A percentile compares a stretch with the other conserved stretches of the same genome.
Conservation (phyloP, 2,888 invertebrate species). For the Octodonta nipae region DNA sequence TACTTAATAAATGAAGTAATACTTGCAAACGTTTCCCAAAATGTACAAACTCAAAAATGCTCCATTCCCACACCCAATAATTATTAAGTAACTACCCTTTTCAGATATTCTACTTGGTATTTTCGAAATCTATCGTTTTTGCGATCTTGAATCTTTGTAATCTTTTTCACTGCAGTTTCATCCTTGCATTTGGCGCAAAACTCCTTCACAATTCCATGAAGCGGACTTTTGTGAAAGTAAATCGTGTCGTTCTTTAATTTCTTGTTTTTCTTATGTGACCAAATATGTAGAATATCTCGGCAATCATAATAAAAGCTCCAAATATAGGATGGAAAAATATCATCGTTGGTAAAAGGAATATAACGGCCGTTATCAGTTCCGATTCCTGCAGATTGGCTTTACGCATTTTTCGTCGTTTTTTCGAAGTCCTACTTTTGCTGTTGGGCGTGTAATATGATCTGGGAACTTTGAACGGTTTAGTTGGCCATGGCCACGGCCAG, state of each 20-base stretch:
- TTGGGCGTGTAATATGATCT: slow-evolving; percentile 14
- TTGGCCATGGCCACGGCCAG: slow-evolving; percentile 19
- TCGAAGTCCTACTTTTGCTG: too few species aligned
- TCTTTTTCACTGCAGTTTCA: slow-evolving; percentile 46
- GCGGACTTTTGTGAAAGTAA: slow-evolving; percentile 57
- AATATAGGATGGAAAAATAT: slow-evolving; percentile 44
- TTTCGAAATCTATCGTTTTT: slow-evolving; percentile 33
- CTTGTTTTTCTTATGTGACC: slow-evolving; percentile 56
- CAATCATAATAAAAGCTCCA: slow-evolving; percentile 38
- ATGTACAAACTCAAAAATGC: too few species aligned
- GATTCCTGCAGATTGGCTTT: slow-evolving; percentile 13
- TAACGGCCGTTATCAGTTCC: slow-evolving; percentile 23
- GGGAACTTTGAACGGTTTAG: slow-evolving; percentile 32
- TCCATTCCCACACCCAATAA: too few species aligned
- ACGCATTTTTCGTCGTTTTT: slow-evolving; percentile 2
- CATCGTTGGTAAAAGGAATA: slow-evolving; percentile 47
- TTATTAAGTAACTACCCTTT: slow-evolving; percentile 26
- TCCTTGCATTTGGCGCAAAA: slow-evolving; percentile 57
- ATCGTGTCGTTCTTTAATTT: slow-evolving; percentile 41
- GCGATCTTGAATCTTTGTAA: slow-evolving; percentile 52
- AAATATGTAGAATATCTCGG: slow-evolving; percentile 52
- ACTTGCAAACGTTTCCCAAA: too few species aligned
- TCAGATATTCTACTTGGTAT: slow-evolving; percentile 26
- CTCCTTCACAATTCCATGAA: slow-evolving; percentile 52
- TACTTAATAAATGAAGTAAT: too few species aligned